Base-by-base conservation (phyloP, 2,113 vertebrate species). In the Caranx ignobilis region DNA sequence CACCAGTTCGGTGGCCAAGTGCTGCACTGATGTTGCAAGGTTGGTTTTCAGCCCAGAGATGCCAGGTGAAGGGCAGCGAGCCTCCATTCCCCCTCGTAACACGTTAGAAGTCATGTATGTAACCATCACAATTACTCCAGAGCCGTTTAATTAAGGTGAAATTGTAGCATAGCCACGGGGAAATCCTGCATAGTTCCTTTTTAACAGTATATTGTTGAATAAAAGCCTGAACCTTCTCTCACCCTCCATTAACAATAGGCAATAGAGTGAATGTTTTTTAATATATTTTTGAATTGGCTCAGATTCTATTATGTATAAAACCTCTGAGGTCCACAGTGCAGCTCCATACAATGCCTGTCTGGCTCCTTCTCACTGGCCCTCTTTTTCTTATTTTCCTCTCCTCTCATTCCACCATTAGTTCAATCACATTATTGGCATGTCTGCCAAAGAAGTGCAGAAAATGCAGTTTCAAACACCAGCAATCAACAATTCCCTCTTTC, bases 381-480 rank as follows among this genome's bases (percentile, higher is more conserved):
- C 56, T n/a, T 3, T 77, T 31, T 71, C 47, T 26, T 68, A 19
- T 57, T 77, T 62, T 54, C 37, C 32, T 72, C 59, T 64, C 76
- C 48, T 47, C 70, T 79, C 55, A 69, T 77, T 85, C 45, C 61
- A 7, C 18, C 37, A 71, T 77, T 65, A 86, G 52, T 79, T 74
- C 71, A 69, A 54, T 79, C 16, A 72, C 45, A 48, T 86, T 79
- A 82, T 79, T 73, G 73, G 2, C 59, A 43, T 81, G 83, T 82
- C 68, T 86, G 71, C 72, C 81, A 81, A 77, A 81, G 62, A 4
- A 2, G 69, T 35, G 59, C 55, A 62, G 57, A 79, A 82, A 84
- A 83, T 80, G 43, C 48, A 50, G 43, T 74, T 84, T 78, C 68
- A 77, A 81, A 79, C 71, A 59, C 41, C 54, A 62, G 11, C 43